phyloP scores from a whole-genome alignment of 2,113 vertebrate genomes.

The Mustela lutreola region DNA sequence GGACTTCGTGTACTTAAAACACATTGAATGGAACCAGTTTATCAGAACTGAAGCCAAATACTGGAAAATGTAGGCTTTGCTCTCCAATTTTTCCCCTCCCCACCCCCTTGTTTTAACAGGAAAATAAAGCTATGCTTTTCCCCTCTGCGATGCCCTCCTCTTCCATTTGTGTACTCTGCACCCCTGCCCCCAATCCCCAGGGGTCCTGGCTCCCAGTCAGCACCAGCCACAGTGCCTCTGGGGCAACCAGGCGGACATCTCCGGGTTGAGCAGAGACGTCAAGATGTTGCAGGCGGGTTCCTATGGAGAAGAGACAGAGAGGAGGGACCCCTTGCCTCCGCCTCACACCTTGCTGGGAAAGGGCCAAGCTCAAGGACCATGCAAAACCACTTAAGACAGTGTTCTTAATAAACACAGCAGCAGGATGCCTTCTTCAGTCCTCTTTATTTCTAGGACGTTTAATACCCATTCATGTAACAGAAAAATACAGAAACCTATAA shows the following conservation, averaged over 20 bases:
- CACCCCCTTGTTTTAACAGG: background rate
- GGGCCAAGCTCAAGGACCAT: background rate
- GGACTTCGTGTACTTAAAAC: background rate
- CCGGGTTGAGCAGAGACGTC: background rate
- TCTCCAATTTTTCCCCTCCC: background rate
- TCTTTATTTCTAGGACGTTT: background rate
- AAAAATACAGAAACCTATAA: background rate
- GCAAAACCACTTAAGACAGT: background rate
- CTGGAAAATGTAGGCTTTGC: background rate
- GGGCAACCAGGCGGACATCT: background rate
- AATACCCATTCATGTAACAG: background rate
- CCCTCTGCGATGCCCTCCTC: background rate
- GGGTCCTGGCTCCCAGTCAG: no score
- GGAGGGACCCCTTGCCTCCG: background rate
- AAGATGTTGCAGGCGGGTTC: background rate
- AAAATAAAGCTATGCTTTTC: background rate
- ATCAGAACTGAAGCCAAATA: background rate
- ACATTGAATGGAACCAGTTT: background rate
- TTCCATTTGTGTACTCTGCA: fast-evolving
- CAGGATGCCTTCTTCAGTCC: background rate
- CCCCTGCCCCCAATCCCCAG: background rate
- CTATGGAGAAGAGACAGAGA: background rate
- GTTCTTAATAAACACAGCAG: background rate
- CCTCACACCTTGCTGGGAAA: no score
- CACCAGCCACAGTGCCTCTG: background rate